Base-by-base conservation (phyloP, 2,888 invertebrate species). In the Abrostola tripartita region DNA sequence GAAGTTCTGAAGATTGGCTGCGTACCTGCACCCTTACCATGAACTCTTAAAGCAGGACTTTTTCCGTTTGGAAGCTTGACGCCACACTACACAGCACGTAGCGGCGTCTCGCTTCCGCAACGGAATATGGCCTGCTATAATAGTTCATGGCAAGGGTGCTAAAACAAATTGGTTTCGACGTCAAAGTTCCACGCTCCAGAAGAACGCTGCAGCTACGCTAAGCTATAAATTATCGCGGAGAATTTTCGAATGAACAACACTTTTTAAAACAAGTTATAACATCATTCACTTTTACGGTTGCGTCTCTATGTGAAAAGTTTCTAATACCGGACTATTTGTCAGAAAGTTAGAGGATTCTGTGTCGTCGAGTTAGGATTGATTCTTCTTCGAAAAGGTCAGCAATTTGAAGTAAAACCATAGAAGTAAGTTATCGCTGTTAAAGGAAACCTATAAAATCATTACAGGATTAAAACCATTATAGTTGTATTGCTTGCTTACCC, bases 201-300 rank as follows among this genome's bases (percentile, higher is more conserved):
- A 40, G 41, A n/a, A 5, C 11, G 41, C 41, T n/a, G n/a, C n/a
- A n/a, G 41, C n/a, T 44, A 24, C 24, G 24, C 44, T 47, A 0
- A 24, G 24, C 44, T 9, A 14, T 47, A 24, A 47, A 47, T 47
- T 44, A 44, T 14, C 44, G 14, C 14, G 8, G 14, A 9, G 9
- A 14, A 2, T 24, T 14, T 9, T 47, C 44, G 44, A 8, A 47
- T 47, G 14, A 47, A 47, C 41, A 41, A 41, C 44, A 14, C 14
- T 24, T 44, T 7, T 14, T 24, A 24, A 24, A 47, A 14, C 44
- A 14, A 14, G 14, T 47, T 24, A 0, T 8, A 47, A 24, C 44
- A 47, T 47, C 44, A 12, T 5, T 47, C 44, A 24, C 44, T 47
- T 47, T 47, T 47, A 47, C 44, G 44, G 24, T 47, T 24, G 24